Evolutionary conservation across 2,888 invertebrate genomes (phyloP), one percentile per base, ranked within the genome.

Genomic region (Caenorhabditis drosophilae): DNA sequence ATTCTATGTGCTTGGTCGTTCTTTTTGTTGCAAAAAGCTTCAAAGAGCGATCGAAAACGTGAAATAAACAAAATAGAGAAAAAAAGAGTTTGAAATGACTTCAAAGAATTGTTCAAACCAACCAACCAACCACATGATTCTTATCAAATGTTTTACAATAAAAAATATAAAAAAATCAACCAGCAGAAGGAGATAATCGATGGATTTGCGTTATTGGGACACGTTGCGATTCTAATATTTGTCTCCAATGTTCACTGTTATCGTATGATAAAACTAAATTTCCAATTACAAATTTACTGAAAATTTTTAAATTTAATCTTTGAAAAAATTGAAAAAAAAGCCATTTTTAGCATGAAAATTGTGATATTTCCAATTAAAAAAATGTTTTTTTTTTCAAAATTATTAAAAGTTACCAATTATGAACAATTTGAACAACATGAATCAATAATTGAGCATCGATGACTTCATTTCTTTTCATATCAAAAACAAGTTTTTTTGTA

Each of bases 131-230:
- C 31, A 31, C 31, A 31, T 31, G 31, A 31, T 12, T 31, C 31
- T 31, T 31, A 31, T 31, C 31, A 31, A 31, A 31, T 31, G 6
- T 9, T 31, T 31, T 31, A 31, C 31, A 31, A 31, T 31, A 12
- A 12, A 31, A 31, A 6, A 31, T 9, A 31, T 9, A 31, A 31
- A 31, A 31, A 31, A 12, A 31, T 64, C 11, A 64, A 58, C 64
- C 64, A 26, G 64, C 58, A 46, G 52, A 54, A 20, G 64, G 64
- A 25, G 46, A 38, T 12, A 64, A 22, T 3, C 64, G 64, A 55
- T 64, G 64, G 42, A 64, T 45, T 18, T 51, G 58, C 12, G 64
- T 58, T n/a, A 64, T 50, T 22, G 64, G 46, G 25, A 22, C 40
- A 20, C 64, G 35, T 2, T 49, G 40, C 9, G 44, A 16, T 15